Conservation (phyloP, 2,888 invertebrate genomes). For the Lasioglossum leucozonium region DNA sequence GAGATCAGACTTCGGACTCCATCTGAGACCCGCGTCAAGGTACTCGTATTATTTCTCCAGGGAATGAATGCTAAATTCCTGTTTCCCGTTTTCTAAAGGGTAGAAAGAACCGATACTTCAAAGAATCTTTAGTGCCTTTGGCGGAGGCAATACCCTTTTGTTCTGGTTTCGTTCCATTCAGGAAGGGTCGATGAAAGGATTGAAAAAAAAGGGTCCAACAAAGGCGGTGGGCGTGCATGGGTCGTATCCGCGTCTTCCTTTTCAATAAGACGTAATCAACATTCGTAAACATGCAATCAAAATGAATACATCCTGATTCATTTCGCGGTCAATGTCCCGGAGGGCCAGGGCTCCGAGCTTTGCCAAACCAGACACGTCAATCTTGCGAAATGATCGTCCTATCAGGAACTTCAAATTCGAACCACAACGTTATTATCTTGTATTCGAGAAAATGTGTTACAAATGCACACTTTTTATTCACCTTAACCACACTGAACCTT, state of each 20-base stretch:
- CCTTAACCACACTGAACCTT: not conserved
- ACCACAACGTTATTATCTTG: not conserved
- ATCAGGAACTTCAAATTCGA: not conserved
- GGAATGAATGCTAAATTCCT: conserved; percentile 67
- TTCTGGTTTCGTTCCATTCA: conserved; percentile 67
- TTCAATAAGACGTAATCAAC: conserved; percentile 69
- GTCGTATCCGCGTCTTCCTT: conserved; percentile 67
- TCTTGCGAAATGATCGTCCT: not conserved
- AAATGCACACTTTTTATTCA: not conserved
- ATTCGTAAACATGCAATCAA: conserved; percentile 71
- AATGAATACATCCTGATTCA: conserved; percentile 62
- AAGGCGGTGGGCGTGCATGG: conserved; percentile 70
- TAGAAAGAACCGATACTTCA: conserved; percentile 68
- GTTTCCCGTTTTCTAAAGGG: conserved; percentile 56
- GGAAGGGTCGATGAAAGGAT: conserved; percentile 72
- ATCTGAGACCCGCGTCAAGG: conserved; percentile 26
- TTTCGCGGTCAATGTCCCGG: conserved; percentile 60
- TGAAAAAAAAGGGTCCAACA: conserved; percentile 69
- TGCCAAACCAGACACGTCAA: not conserved
- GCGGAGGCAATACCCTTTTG: conserved; percentile 66
- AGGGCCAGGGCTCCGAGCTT: not conserved
- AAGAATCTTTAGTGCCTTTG: conserved; percentile 70
- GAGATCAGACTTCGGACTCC: not conserved
- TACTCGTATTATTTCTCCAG: conserved; percentile 65
- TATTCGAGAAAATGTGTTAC: not conserved